These are phyloP conservation scores for Syrista parreyssii DNA, from an alignment of 2,888 invertebrate genomes.

Conservation along the genomic window DNA sequence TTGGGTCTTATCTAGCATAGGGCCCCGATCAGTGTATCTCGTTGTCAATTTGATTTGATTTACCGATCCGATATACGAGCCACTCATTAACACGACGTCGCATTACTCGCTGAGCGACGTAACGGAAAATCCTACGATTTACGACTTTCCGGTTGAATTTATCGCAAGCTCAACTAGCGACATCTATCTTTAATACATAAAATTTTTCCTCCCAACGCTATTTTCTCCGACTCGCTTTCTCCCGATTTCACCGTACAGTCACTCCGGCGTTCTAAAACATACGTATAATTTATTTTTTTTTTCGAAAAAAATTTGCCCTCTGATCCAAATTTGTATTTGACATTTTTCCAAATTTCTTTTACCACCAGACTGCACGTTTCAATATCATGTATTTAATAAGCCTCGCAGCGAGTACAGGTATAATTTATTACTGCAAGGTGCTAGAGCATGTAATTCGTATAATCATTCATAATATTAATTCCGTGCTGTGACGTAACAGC, in stretches of 20 bases:
- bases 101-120: conserved; percentile 18
- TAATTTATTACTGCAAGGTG: neutral
- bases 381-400: neutral
- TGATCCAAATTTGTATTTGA: neutral
- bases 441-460: neutral
- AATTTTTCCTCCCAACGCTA: neutral
- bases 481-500: neutral
- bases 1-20: neutral
- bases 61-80: conserved; percentile 42
- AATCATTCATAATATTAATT: neutral
- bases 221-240: neutral
- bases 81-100: conserved; percentile 16
- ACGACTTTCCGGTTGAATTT: conserved; percentile 21
- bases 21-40: neutral
- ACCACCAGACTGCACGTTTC: neutral
- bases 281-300: too few relatives aligned
- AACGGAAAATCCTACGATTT: conserved; percentile 45
- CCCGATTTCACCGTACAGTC: neutral
- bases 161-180: neutral
- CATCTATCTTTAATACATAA: neutral
- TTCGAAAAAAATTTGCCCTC: neutral
- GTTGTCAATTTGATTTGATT: conserved; percentile 36
- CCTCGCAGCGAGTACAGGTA: neutral
- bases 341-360: neutral
- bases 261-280: neutral